These are phyloP conservation scores for Willowsia nigromaculata DNA, from an alignment of 2,888 invertebrate species.

Conservation along the genomic window DNA sequence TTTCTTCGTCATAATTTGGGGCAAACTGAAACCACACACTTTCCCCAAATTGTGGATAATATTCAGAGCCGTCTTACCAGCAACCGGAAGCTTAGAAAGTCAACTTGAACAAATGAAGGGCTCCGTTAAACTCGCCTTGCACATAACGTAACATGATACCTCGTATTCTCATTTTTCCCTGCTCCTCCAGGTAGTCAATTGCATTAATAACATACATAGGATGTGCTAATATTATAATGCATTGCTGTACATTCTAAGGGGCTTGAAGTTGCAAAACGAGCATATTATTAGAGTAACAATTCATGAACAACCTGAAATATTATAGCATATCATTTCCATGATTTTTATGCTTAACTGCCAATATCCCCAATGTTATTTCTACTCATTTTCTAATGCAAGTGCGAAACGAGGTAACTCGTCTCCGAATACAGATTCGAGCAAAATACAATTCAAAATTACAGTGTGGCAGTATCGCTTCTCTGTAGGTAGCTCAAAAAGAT, in stretches of 20 bases:
- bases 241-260: not conserved
- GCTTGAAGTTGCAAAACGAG: not conserved
- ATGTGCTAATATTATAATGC: not conserved
- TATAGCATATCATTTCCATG: conserved; percentile 55
- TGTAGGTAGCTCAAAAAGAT: too few relatives aligned
- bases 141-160: not conserved
- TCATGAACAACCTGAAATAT: not conserved
- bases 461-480: too few relatives aligned
- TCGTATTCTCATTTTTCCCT: not conserved
- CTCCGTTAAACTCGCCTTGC: not conserved
- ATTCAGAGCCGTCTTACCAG: not conserved
- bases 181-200: not conserved
- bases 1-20: conserved; percentile 25
- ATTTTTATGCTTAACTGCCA: not conserved
- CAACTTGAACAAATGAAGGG: conserved; percentile 43
- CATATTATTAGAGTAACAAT: not conserved
- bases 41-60: not conserved
- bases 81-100: conserved; percentile 61
- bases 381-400: not conserved
- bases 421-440: too few relatives aligned
- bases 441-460: too few relatives aligned
- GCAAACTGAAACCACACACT: conserved; percentile 21
- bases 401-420: too few relatives aligned
- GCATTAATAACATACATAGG: not conserved
- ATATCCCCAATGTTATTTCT: not conserved